Evolutionary conservation across 2,113 vertebrate genomes (phyloP).

Genomic region (Austrofundulus limnaeus): DNA sequence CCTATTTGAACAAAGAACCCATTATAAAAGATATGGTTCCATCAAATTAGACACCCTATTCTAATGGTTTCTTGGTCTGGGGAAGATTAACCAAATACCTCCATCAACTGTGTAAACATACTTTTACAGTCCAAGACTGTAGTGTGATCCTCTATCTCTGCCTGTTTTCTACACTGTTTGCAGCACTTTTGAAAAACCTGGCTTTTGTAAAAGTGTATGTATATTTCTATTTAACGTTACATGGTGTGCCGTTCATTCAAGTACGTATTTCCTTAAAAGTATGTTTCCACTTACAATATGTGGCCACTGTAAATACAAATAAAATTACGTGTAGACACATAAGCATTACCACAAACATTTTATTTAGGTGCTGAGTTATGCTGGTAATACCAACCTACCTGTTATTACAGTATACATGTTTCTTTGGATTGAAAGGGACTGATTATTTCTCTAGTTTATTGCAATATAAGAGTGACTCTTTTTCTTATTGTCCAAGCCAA

Average conservation of each 20-base stretch:
- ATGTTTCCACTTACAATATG: constrained; percentile 58
- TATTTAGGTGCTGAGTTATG: constrained; percentile 53
- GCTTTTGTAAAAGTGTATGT: constrained; percentile 79
- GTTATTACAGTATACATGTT: constrained; percentile 44
- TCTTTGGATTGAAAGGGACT: constrained; percentile 46
- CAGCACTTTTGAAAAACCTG: constrained; percentile 77
- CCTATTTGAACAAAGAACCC: constrained; percentile 96
- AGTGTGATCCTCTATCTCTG: constrained; percentile 65
- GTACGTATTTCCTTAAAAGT: constrained; percentile 57
- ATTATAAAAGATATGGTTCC: constrained; percentile 91
- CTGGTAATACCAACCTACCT: constrained; percentile 32
- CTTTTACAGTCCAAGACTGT: constrained; percentile 76
- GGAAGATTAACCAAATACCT: constrained; percentile 87
- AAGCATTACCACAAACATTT: constrained; percentile 37
- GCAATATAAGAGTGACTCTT: constrained; percentile 31
- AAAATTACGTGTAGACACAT: constrained; percentile 34
- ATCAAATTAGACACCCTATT: constrained; percentile 79
- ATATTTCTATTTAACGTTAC: constrained; percentile 73
- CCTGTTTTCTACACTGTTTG: constrained; percentile 80
- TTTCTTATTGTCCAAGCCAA: constrained; percentile 58
- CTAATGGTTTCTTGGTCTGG: constrained; percentile 69
- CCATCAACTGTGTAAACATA: constrained; percentile 88
- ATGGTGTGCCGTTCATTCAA: constrained; percentile 64
- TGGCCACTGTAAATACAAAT: constrained; percentile 65
- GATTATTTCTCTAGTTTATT: constrained; percentile 24